A percentile compares a stretch with the other conserved stretches of the same genome.
These are phyloP conservation scores for Cantharis rufa DNA, from an alignment of 2,888 invertebrate species.

Conservation along the genomic window DNA sequence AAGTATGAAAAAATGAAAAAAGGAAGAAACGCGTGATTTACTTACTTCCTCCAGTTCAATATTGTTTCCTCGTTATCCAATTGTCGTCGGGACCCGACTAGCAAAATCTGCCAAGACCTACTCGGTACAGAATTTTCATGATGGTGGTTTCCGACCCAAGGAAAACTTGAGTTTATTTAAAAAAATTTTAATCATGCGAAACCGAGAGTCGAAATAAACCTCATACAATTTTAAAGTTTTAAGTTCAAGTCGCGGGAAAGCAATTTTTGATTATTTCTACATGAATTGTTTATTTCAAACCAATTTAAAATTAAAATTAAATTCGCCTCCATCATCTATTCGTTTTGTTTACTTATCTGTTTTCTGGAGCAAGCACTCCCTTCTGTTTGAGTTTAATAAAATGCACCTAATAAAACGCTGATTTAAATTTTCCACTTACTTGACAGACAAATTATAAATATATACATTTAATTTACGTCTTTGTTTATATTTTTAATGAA, in stretches of 20 bases:
- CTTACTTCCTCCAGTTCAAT: not conserved
- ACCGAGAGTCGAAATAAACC: not conserved
- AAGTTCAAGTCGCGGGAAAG: conserved; percentile 1
- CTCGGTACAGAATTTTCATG: not conserved
- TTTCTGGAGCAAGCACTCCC: conserved; percentile 22
- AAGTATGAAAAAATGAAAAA: not conserved
- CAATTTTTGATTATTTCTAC: conserved; percentile 22
- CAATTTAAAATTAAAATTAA: conserved; percentile 29
- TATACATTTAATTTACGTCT: not conserved
- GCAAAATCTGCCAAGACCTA: not conserved
- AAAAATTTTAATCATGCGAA: not conserved
- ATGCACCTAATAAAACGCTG: conserved; percentile 25
- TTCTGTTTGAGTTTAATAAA: conserved; percentile 25
- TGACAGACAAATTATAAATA: not conserved
- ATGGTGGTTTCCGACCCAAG: not conserved
- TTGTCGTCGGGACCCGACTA: not conserved
- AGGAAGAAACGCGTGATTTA: not conserved
- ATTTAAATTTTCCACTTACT: conserved; percentile 16
- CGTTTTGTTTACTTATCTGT: conserved; percentile 28
- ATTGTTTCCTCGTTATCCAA: not conserved
- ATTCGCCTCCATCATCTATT: conserved; percentile 14
- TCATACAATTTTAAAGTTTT: conserved; percentile 7
- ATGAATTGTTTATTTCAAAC: conserved; percentile 25
- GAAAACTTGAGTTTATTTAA: not conserved
- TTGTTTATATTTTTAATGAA: conserved; percentile 1